Evolutionary conservation across 2,113 vertebrate species (phyloP).

Genomic region (Syrrhaptes paradoxus): DNA sequence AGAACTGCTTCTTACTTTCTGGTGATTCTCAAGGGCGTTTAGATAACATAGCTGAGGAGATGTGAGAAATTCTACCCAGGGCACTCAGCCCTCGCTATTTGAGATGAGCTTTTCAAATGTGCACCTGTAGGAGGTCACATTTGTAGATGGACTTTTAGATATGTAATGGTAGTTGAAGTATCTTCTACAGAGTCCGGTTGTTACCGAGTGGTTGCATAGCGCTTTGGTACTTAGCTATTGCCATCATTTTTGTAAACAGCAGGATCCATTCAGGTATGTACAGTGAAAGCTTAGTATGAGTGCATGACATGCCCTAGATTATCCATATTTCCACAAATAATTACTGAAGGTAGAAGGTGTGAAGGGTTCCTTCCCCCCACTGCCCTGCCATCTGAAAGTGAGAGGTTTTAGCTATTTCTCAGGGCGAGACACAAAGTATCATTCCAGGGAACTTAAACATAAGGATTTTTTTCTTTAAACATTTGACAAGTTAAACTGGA

Average conservation of each 20-base stretch:
- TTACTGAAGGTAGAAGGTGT: neutral
- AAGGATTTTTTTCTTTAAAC: neutral
- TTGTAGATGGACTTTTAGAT: neutral
- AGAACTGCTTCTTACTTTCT: conserved; percentile 1
- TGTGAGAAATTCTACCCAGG: neutral
- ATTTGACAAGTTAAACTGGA: neutral
- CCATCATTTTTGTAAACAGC: neutral
- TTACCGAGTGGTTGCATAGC: neutral
- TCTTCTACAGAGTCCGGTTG: neutral
- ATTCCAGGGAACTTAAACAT: neutral
- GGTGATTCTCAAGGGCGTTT: neutral
- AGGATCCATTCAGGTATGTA: neutral
- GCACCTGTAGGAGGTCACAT: neutral
- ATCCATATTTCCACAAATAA: neutral
- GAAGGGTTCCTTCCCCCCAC: neutral
- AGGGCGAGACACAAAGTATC: neutral
- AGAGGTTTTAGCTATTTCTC: neutral
- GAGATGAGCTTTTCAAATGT: neutral
- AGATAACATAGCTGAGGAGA: neutral
- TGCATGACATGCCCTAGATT: neutral
- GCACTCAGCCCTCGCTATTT: neutral
- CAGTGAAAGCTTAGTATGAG: neutral
- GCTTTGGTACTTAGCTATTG: neutral
- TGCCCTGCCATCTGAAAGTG: neutral
- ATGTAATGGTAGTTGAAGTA: neutral